phyloP scores from a whole-genome alignment of 2,797 vertebrate species.

The Pteropus rufus region DNA sequence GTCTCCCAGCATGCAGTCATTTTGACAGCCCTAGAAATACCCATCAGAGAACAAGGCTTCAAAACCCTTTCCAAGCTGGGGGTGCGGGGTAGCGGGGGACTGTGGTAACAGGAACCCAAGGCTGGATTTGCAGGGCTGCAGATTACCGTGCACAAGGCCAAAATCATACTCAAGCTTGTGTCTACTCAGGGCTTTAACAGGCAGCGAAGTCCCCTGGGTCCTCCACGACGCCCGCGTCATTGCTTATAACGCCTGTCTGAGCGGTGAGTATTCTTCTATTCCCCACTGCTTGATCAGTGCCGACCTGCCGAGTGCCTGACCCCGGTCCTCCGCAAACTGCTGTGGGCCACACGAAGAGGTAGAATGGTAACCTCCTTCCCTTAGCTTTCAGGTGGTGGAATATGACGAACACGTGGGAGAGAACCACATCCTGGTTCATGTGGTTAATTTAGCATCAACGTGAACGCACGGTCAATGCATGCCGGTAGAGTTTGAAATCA shows the following conservation, averaged over 20 bases:
- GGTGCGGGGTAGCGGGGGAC: fast-evolving
- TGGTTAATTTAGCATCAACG: neutral
- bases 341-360: neutral
- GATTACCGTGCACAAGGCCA: neutral
- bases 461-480: no score
- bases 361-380: neutral
- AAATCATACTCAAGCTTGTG: neutral
- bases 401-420: fast-evolving
- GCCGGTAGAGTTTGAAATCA: neutral
- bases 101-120: neutral
- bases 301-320: no score
- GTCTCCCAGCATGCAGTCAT: neutral
- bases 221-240: neutral
- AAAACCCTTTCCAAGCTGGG: neutral
- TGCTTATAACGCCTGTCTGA: neutral
- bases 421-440: neutral
- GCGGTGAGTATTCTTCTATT: fast-evolving
- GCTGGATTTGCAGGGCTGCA: neutral
- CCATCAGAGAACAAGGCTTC: neutral
- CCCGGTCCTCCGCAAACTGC: neutral
- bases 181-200: neutral
- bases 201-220: neutral
- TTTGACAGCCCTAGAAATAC: neutral
- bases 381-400: neutral
- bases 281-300: no score